Evolutionary conservation across 2,113 vertebrate genomes (phyloP).

Genomic region (Perognathus longimembris): DNA sequence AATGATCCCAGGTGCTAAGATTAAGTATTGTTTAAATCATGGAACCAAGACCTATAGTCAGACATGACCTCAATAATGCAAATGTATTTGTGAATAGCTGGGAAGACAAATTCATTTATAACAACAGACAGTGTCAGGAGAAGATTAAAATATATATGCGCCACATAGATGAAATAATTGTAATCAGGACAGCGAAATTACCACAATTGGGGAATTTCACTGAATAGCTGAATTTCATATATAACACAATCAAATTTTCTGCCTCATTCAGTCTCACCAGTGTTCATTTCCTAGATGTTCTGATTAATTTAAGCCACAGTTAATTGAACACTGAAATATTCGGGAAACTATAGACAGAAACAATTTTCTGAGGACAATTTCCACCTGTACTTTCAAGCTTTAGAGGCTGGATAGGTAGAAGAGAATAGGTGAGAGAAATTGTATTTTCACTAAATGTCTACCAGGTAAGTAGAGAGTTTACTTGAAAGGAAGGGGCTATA

Average conservation of each 20-base stretch:
- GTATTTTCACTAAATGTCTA: slow-evolving; percentile 54
- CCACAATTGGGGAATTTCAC: slow-evolving; percentile 80
- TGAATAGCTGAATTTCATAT: slow-evolving; percentile 84
- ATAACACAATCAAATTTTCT: slow-evolving; percentile 85
- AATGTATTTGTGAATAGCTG: slow-evolving; percentile 75
- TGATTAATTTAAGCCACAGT: slow-evolving; percentile 85
- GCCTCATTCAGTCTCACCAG: slow-evolving; percentile 77
- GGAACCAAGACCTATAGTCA: slow-evolving; percentile 67
- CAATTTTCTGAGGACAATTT: slow-evolving; percentile 76
- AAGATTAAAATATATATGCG: slow-evolving; percentile 82
- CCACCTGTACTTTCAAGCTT: slow-evolving; percentile 54
- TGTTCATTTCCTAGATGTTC: slow-evolving; percentile 81
- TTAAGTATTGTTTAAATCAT: slow-evolving; percentile 79
- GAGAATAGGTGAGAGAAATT: background rate
- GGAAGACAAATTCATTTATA: slow-evolving; percentile 76
- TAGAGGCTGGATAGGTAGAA: slow-evolving; percentile 14
- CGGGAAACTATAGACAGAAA: slow-evolving; percentile 72
- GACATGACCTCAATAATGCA: slow-evolving; percentile 78
- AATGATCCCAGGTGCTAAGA: slow-evolving; percentile 66
- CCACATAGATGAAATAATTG: slow-evolving; percentile 83
- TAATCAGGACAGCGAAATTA: slow-evolving; percentile 84
- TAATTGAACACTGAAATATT: slow-evolving; percentile 84
- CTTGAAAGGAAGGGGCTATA: slow-evolving; percentile 26
- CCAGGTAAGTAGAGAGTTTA: slow-evolving; percentile 55
- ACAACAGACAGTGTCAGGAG: slow-evolving; percentile 75